Evolutionary conservation across 2,797 vertebrate species (phyloP).

Genomic region (Mallotus villosus): DNA sequence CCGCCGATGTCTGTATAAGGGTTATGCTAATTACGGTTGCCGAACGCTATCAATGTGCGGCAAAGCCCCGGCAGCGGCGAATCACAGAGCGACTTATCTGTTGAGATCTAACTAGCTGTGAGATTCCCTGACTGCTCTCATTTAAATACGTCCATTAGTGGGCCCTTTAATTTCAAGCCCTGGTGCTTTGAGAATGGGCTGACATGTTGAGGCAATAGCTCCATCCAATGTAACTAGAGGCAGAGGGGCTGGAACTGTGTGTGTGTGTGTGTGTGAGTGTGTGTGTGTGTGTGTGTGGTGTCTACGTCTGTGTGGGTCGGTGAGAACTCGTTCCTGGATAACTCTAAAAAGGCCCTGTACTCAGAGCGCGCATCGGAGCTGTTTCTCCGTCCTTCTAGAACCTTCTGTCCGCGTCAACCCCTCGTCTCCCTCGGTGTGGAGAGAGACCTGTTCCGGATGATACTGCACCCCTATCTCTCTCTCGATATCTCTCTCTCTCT

Average conservation of each 20-base stretch:
- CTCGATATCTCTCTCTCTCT: too few relatives aligned
- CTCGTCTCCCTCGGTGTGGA: too few relatives aligned
- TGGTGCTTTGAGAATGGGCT: slow-evolving; percentile 33
- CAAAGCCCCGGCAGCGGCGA: slow-evolving; percentile 4
- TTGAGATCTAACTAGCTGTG: slow-evolving; percentile 54
- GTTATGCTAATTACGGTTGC: slow-evolving; percentile 18
- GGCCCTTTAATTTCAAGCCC: slow-evolving; percentile 59
- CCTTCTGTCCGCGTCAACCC: too few relatives aligned
- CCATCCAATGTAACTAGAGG: not conserved
- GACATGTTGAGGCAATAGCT: slow-evolving; percentile 8
- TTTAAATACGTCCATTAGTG: slow-evolving; percentile 47
- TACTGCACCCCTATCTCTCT: too few relatives aligned
- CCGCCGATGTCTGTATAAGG: slow-evolving; percentile 37
- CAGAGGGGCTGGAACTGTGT: not conserved
- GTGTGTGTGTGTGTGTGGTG: not conserved
- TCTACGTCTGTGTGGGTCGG: not conserved
- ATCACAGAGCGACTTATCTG: slow-evolving; percentile 29
- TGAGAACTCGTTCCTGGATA: slow-evolving; percentile 4
- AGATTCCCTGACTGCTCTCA: slow-evolving; percentile 43
- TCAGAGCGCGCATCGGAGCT: not conserved
- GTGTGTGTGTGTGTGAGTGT: slow-evolving; percentile 6
- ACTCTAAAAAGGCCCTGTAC: not conserved
- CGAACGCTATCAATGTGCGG: not conserved
- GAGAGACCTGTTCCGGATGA: too few relatives aligned
- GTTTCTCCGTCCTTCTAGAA: not conserved